Base-by-base conservation (phyloP, 37 sponge, comb jelly and placozoan species). In the Spongilla lacustris region DNA sequence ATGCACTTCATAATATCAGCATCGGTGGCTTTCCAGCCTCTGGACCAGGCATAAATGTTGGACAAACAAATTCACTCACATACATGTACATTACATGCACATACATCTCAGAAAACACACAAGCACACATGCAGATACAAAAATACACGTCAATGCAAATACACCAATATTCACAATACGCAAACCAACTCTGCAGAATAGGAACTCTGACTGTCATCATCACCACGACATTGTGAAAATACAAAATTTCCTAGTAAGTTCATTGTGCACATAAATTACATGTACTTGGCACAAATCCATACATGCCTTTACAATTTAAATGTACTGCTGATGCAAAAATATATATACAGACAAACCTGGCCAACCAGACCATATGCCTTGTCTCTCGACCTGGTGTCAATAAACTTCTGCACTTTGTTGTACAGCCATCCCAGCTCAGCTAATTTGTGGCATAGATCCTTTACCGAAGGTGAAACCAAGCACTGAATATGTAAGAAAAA, bases 381-480 rank as follows among this genome's bases (percentile, higher is more conserved):
- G 73, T 92, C 88, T 25, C 66, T 75, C 4, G 33, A 81, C 31
- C 73, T 84, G 35, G 58, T 58, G 68, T 91, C 95, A 23, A 94
- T 85, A 49, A 81, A 97, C 25, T 69, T 35, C 26, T 79, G 75
- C 58, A 98, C 86, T 79, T 94, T 94, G 29, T 81, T 83, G 78
- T 89, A 95, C 69, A 99, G 73, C 95, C 94, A 97, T 14, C 99
- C 99, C 85, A 99, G 73, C 80, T 99, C 99, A 22, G 93, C 92
- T 36, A 99, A 78, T 82, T 95, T 97, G 83, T 90, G 86, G 70
- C 90, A 94, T 68, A 86, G 46, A 27, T 94, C 94, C 34, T 76
- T 50, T 21, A 85, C 83, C 10, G 95, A 84, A 22, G 83, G 49
- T 74, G 86, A 75, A 17, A 95, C 89, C 0, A 73, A 49, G 26